A percentile compares a stretch with the other conserved stretches of the same genome.
Evolutionary conservation across 2,888 invertebrate genomes (phyloP).

Genomic region (Eudasyphora cyanicolor): DNA sequence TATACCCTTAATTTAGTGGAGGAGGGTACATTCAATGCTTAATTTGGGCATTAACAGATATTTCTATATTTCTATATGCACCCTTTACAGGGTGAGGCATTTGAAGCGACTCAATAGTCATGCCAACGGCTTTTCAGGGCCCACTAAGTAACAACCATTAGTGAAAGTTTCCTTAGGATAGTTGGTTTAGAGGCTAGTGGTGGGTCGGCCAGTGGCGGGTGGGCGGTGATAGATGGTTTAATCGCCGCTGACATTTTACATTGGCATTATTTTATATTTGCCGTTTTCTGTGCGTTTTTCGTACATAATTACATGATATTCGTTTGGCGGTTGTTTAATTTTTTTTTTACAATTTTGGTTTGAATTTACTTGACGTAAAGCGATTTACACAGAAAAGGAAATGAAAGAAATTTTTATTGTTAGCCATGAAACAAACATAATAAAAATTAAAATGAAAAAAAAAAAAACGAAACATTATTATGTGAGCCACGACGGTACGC

Average conservation of each 20-base stretch:
- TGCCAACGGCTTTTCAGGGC: conserved; percentile 2
- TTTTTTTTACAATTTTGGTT: not conserved
- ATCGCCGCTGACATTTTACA: conserved; percentile 15
- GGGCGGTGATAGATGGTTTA: not conserved
- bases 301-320: conserved; percentile 22
- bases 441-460: conserved; percentile 22
- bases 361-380: conserved; percentile 6
- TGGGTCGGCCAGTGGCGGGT: not conserved
- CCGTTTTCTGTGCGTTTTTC: not conserved
- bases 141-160: not conserved
- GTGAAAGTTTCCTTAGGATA: not conserved
- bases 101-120: not conserved
- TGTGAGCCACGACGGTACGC: conserved; percentile 1
- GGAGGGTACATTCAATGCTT: not conserved
- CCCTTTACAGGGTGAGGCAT: not conserved
- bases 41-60: not conserved
- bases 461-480: not conserved
- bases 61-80: not conserved
- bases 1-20: too few species aligned
- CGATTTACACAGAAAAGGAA: conserved; percentile 23
- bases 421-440: conserved; percentile 40
- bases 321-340: not conserved
- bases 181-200: not conserved
- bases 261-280: conserved; percentile 15
- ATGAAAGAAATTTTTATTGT: conserved; percentile 34